Evolutionary conservation across 53 echinoderm and acorn worm genomes (phyloP), one percentile per base, ranked within the genome.

Genomic region (Astropecten irregularis): DNA sequence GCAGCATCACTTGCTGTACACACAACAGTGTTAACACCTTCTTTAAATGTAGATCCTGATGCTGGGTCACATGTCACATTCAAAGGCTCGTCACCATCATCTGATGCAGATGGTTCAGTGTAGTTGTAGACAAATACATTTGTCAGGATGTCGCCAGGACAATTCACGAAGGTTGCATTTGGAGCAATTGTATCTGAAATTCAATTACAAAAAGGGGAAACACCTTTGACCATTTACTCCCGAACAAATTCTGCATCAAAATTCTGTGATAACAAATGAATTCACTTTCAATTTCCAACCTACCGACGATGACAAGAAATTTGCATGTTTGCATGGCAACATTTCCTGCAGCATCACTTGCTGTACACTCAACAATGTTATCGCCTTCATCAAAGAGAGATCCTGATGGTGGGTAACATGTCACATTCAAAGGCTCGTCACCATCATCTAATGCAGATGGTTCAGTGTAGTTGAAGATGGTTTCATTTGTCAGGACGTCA

Each of bases 141-240:
- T 33, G 73, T 73, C 22, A 73, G 3, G n/a, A 55, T 54, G 54
- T 73, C 23, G 9, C 1, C 20, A 3, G 73, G 39, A 55, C 73
- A 73, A 35, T 36, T 54, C 2, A 22, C 36, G 54, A 73, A 73
- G 6, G 73, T 55, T 0, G 73, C 73, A 54, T 9, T 23, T 36
- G 73, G 73, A 73, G 55, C 6, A 37, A 51, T 73, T 37, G 39
- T 77, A 32, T 77, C 77, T 77, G 61, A 18, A 77, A 42, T 42
- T 6, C 42, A 42, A 42, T n/a, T n/a, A n/a, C n/a, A n/a, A n/a
- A n/a, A n/a, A n/a, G n/a, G n/a, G n/a, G n/a, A n/a, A n/a, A n/a
- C n/a, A n/a, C n/a, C n/a, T n/a, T n/a, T n/a, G n/a, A n/a, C n/a
- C n/a, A n/a, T n/a, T n/a, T n/a, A n/a, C n/a, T n/a, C n/a, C n/a